Conservation (phyloP, 2,113 vertebrate species). For the Noturus placidus region DNA sequence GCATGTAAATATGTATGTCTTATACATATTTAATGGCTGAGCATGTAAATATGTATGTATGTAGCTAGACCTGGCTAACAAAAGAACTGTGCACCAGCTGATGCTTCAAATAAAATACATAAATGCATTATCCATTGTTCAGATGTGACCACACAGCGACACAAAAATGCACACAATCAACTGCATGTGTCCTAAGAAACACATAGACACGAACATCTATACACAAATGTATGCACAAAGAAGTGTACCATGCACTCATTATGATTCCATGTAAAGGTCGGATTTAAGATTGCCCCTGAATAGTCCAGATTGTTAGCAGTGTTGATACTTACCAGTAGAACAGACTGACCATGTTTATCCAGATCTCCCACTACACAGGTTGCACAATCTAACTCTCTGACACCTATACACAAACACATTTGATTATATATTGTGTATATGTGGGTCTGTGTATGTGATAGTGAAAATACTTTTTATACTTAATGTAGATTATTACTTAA, state of each 20-base stretch:
- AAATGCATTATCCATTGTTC: background rate
- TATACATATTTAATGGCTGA: no score
- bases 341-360: constrained; percentile 33
- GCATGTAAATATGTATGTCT: no score
- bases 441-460: background rate
- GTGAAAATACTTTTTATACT: background rate
- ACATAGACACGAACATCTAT: constrained; percentile 6
- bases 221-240: constrained; percentile 3
- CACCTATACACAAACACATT: background rate
- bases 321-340: constrained; percentile 30
- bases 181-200: constrained; percentile 14
- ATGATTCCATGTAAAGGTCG: constrained; percentile 30
- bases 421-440: constrained; percentile 4
- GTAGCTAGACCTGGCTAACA: background rate
- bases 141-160: constrained; percentile 1
- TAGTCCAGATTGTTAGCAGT: constrained; percentile 13
- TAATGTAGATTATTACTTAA: background rate
- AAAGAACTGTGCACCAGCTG: background rate
- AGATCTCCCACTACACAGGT: background rate
- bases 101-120: background rate
- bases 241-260: constrained; percentile 22
- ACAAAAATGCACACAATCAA: constrained; percentile 15
- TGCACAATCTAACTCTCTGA: constrained; percentile 20
- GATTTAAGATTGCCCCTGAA: constrained; percentile 30
- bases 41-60: background rate